These are phyloP conservation scores for Neodiprion fabricii DNA, from an alignment of 1,140 invertebrate genomes.

Conservation along the genomic window DNA sequence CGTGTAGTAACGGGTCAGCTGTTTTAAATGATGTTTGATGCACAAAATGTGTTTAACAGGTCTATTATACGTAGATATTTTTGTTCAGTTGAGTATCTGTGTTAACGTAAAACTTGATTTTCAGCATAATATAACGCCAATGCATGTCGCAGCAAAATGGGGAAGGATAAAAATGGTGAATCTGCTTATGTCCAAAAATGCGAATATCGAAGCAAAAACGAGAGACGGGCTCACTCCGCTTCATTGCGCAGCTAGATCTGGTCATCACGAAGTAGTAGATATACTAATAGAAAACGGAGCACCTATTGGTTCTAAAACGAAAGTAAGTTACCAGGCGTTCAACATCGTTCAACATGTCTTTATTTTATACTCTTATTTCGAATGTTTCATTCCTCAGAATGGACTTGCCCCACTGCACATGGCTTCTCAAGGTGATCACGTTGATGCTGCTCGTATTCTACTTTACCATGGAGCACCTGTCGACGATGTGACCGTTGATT, in stretches of 20 bases:
- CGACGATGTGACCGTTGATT: constrained; percentile 97
- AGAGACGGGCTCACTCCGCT: constrained; percentile 93
- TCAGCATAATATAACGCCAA: constrained; percentile 86
- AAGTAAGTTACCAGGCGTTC: constrained; percentile 67
- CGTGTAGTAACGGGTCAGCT: too few relatives aligned
- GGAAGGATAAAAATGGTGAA: constrained; percentile 93
- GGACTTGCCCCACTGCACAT: constrained; percentile 90
- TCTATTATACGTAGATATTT: too few relatives aligned
- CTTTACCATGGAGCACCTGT: constrained; percentile 93
- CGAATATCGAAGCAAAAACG: constrained; percentile 93
- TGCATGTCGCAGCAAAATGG: constrained; percentile 97
- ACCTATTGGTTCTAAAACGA: constrained; percentile 96
- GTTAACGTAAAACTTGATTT: constrained; percentile 22
- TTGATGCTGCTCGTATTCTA: constrained; percentile 91
- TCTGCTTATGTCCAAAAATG: constrained; percentile 83
- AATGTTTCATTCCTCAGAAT: constrained; percentile 69
- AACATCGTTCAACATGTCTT: neutral
- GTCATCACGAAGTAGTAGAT: constrained; percentile 95
- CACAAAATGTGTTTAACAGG: too few relatives aligned
- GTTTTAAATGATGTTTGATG: too few relatives aligned
- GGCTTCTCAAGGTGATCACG: constrained; percentile 97
- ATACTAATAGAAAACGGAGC: constrained; percentile 89
- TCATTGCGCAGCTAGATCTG: constrained; percentile 92
- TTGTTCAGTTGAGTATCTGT: too few relatives aligned
- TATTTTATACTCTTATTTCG: neutral